Percentiles rank a stretch among this genome's conserved stretches.
Evolutionary conservation across 2,797 vertebrate genomes (phyloP).

Genomic region (Gambusia yucatana): DNA sequence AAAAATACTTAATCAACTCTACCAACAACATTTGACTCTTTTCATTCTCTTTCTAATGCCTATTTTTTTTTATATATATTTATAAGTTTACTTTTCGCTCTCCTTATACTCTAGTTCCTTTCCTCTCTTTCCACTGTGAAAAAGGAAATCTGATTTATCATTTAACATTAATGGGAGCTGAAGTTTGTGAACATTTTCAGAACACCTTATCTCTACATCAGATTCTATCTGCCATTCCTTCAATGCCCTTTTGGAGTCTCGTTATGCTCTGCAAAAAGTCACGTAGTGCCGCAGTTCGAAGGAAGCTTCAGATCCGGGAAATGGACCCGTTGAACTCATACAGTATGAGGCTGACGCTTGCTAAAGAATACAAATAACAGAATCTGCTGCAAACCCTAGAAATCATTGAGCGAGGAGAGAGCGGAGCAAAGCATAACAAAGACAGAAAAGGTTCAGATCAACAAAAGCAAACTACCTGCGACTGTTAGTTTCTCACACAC

Average conservation of each 20-base stretch:
- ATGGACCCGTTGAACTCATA: constrained; percentile 1
- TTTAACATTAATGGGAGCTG: background rate
- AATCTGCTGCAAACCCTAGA: background rate
- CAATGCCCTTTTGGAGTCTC: background rate
- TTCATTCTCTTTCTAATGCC: background rate
- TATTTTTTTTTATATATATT: background rate
- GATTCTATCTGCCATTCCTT: background rate
- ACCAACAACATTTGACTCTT: background rate
- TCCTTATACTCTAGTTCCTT: background rate
- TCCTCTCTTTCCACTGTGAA: background rate
- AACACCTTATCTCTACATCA: background rate
- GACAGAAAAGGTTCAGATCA: background rate
- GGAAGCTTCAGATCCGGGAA: background rate
- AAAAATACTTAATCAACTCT: too few relatives aligned
- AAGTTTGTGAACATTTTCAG: background rate
- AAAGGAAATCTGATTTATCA: background rate
- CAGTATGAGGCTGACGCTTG: background rate
- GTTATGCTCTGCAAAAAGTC: background rate
- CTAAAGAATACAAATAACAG: background rate
- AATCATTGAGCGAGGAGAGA: constrained; percentile 42
- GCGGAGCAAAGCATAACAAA: constrained; percentile 6
- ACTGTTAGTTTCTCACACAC: constrained; percentile 10
- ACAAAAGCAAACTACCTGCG: constrained; percentile 39
- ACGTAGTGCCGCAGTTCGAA: background rate
- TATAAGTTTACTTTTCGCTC: background rate